These are phyloP conservation scores for Ophthalmolycus amberensis DNA, from an alignment of 2,113 vertebrate genomes.

Conservation along the genomic window DNA sequence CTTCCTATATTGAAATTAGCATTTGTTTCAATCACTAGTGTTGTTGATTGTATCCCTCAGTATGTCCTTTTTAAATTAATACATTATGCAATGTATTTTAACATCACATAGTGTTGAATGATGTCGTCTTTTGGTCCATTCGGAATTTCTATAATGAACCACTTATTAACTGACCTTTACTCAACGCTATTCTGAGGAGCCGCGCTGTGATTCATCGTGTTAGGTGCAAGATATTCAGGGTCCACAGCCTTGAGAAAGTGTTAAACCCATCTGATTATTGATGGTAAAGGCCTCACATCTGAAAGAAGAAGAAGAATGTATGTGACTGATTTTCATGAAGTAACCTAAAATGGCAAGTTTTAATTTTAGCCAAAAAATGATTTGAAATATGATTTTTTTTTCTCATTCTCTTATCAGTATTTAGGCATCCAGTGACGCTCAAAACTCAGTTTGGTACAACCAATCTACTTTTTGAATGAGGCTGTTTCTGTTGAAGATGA, in stretches of 20 bases:
- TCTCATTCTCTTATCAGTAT: too few relatives aligned
- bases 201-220: neutral
- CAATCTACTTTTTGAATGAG: conserved; percentile 1
- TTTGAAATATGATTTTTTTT: too few relatives aligned
- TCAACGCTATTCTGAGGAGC: conserved; percentile 20
- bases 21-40: neutral
- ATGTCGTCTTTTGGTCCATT: neutral
- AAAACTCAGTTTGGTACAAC: neutral
- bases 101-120: conserved; percentile 7
- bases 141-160: conserved; percentile 31
- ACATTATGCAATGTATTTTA: conserved; percentile 3
- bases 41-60: neutral
- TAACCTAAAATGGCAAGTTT: neutral
- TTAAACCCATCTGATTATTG: neutral
- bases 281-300: neutral
- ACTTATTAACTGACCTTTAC: conserved; percentile 63
- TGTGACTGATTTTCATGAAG: neutral
- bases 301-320: conserved; percentile 17
- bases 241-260: neutral
- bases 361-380: neutral
- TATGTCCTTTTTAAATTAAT: neutral
- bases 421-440: neutral
- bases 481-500: neutral
- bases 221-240: neutral
- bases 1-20: neutral